Percentiles rank a stretch among this genome's conserved stretches.
Conservation (phyloP, 2,888 invertebrate species). For the Drosophila prolongata region DNA sequence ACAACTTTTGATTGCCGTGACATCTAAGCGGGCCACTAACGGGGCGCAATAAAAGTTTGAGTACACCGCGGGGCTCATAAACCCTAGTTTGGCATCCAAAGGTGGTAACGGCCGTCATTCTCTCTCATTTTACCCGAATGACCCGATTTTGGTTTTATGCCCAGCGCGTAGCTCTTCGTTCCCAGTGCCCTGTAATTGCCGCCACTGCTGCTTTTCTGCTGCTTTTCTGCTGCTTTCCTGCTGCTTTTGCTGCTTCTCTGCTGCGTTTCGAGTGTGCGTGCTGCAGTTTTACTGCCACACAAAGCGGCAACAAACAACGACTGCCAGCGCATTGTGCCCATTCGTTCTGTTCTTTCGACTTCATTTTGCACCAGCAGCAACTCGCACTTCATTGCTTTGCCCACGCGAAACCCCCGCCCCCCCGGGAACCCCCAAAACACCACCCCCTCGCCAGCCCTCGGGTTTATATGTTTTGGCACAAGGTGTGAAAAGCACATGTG, state of each 20-base stretch:
- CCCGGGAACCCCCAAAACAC: not conserved
- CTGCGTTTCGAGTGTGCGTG: conserved; percentile 71
- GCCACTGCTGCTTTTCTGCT: conserved; percentile 1
- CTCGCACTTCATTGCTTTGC: conserved; percentile 39
- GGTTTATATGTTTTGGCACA: conserved; percentile 69
- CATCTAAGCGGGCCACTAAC: conserved; percentile 44
- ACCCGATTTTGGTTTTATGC: conserved; percentile 75
- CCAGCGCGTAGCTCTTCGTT: conserved; percentile 7
- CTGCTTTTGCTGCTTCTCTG: conserved; percentile 4
- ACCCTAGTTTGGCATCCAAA: conserved; percentile 36
- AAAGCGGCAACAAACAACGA: conserved; percentile 40
- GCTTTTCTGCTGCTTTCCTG: conserved; percentile 20
- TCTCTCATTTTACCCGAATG: conserved; percentile 50
- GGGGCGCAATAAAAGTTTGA: conserved; percentile 38
- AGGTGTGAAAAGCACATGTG: conserved; percentile 77
- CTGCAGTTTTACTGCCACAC: conserved; percentile 74
- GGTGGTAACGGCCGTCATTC: conserved; percentile 11
- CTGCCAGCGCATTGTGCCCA: conserved; percentile 58
- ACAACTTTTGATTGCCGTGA: conserved; percentile 49
- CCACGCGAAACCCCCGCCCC: conserved; percentile 1
- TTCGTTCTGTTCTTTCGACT: conserved; percentile 66
- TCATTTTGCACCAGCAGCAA: conserved; percentile 58
- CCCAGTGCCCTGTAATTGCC: conserved; percentile 31
- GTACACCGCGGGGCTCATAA: conserved; percentile 39
- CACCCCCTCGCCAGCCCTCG: conserved; percentile 10